These are phyloP conservation scores for Diarsia dahlii DNA, from an alignment of 2,888 invertebrate species.

Conservation along the genomic window DNA sequence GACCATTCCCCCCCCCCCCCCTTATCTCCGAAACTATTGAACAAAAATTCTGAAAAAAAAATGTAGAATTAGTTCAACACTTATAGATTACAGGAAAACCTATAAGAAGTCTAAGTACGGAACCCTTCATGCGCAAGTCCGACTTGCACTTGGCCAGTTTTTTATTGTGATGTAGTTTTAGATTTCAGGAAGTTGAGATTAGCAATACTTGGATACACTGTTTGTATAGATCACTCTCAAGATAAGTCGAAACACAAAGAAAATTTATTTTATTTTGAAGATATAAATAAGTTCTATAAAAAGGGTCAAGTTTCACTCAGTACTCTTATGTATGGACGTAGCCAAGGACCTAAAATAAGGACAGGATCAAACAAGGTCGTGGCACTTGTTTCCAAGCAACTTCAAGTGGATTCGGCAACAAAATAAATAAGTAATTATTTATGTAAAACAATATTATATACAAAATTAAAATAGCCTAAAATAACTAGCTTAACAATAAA, in stretches of 20 bases:
- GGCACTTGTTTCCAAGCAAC: not conserved
- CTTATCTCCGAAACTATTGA: no score
- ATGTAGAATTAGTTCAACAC: no score
- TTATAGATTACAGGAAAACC: no score
- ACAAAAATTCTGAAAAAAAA: no score
- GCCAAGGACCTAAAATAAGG: not conserved
- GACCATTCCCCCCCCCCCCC: no score
- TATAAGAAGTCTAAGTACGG: no score
- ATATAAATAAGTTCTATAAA: not conserved
- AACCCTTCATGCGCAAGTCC: no score
- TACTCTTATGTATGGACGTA: not conserved
- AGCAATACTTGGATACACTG: not conserved
- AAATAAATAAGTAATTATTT: not conserved
- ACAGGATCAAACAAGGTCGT: not conserved
- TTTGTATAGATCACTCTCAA: not conserved
- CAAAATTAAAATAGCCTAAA: no score
- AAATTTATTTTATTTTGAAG: not conserved
- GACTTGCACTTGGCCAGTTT: no score
- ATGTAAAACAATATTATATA: no score
- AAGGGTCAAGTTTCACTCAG: not conserved
- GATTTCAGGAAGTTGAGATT: not conserved
- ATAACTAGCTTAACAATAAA: no score
- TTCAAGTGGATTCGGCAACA: not conserved
- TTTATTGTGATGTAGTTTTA: not conserved
- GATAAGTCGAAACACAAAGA: not conserved